Evolutionary conservation across 2,888 invertebrate genomes (phyloP), one percentile per base, ranked within the genome.

Genomic region (Tenthredo mesomela): DNA sequence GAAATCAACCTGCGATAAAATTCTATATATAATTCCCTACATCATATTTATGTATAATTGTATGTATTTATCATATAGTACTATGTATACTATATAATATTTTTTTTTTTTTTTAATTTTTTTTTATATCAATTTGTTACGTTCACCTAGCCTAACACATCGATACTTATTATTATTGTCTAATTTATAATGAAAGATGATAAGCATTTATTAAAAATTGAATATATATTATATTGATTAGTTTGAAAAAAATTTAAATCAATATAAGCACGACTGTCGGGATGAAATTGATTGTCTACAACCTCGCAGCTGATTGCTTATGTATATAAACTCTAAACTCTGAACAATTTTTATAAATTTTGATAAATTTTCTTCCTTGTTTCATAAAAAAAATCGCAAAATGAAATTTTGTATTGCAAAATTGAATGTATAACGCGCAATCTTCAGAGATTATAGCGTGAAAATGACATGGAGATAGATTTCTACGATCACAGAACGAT

Each of bases 121-220:
- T n/a, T 47, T 15, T 54, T 54, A 54, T 37, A 21, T 75, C n/a
- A 47, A 75, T 75, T 75, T 75, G 47, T 47, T 75, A 75, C 43
- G 47, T 33, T 75, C 21, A 75, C 75, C 75, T 75, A 75, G 47
- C 75, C 75, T 75, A 78, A 29, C 58, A 78, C 78, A 78, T 78
- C n/a, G 78, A 78, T 78, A 47, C 75, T 75, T 75, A 75, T 75
- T 47, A 21, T 75, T 75, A 78, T 78, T 78, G 78, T 78, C 78
- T 78, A 78, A 58, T 58, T 78, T n/a, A 33, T 78, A 33, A n/a
- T 54, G 43, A n/a, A n/a, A 50, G 58, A 54, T 78, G n/a, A 54
- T 78, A 54, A n/a, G n/a, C 25, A 75, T 18, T 25, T 25, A 6
- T 6, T 25, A n/a, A 33, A 29, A 54, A 33, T 54, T 18, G 33